Percentiles rank a stretch among this genome's conserved stretches.
These are phyloP conservation scores for Poecilia velifera DNA, from an alignment of 2,797 vertebrate species.

Conservation along the genomic window DNA sequence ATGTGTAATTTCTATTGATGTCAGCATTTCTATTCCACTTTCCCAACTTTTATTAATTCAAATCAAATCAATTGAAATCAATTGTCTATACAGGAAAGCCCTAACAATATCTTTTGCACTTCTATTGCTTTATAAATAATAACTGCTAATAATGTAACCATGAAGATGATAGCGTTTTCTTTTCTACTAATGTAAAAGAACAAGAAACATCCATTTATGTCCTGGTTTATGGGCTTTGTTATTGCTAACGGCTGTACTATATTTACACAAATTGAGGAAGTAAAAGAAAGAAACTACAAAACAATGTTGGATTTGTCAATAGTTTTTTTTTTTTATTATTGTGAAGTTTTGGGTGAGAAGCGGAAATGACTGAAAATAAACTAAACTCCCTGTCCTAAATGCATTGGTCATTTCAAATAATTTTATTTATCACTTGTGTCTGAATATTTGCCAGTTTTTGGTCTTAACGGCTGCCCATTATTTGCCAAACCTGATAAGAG, in stretches of 20 bases:
- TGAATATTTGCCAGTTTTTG: slow-evolving; percentile 4
- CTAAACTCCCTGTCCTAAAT: neutral
- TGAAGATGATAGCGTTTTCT: neutral
- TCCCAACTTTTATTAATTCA: neutral
- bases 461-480: slow-evolving; percentile 42
- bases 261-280: neutral
- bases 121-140: neutral
- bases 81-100: neutral
- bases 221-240: neutral
- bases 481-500: slow-evolving; percentile 37
- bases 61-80: neutral
- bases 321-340: neutral
- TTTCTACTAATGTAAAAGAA: neutral
- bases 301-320: neutral
- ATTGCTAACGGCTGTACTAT: neutral
- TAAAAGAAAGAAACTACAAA: neutral
- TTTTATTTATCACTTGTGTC: neutral
- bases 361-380: neutral
- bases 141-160: neutral
- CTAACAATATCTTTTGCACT: neutral
- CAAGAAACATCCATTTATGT: neutral
- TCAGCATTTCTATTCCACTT: neutral
- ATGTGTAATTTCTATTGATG: neutral
- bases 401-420: neutral
- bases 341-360: neutral